Base-by-base conservation (phyloP, 2,888 invertebrate species). In the Hydrotaea diabolus region DNA sequence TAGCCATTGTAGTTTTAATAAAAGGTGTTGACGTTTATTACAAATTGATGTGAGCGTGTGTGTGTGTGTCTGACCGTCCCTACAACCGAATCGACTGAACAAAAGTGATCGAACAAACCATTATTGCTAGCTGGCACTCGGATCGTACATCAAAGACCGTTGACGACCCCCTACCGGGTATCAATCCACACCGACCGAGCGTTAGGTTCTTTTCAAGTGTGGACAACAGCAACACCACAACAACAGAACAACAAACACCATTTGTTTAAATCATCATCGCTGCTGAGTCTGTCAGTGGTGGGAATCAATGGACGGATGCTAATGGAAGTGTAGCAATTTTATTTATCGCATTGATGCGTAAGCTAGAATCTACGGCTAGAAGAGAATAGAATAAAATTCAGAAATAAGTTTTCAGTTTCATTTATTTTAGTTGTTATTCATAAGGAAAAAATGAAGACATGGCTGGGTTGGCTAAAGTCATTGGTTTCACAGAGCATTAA, bases 1-100 rank as follows among this genome's bases (percentile, higher is more conserved):
- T 69, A 69, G 19, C 36, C 19, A 17, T 46, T 21, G 21, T 23
- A 46, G 69, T 46, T 46, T 69, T 62, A 77, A 75, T 77, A 82
- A 78, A 83, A 86, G 82, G 86, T 87, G 86, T 87, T 86, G 87
- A 86, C 86, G 86, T 86, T 81, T 75, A 76, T 86, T 80, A 57
- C 79, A 78, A 49, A 76, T 36, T 69, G 77, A 74, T 78, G 78
- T 78, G 78, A 72, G 66, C 43, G n/a, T n/a, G n/a, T n/a, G n/a
- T n/a, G n/a, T n/a, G n/a, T n/a, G n/a, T n/a, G n/a, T 46, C 69
- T 11, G 8, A 39, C 19, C 36, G 55, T 53, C 64, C 73, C 21
- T 39, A 55, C 62, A 43, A 21, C 31, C n/a, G 3, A 15, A 69
- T 23, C 46, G 49, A 76, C 36, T n/a, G 36, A 36, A 15, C 39